Evolutionary conservation across 1,140 invertebrate species (phyloP).

Genomic region (Drosophila pandora): DNA sequence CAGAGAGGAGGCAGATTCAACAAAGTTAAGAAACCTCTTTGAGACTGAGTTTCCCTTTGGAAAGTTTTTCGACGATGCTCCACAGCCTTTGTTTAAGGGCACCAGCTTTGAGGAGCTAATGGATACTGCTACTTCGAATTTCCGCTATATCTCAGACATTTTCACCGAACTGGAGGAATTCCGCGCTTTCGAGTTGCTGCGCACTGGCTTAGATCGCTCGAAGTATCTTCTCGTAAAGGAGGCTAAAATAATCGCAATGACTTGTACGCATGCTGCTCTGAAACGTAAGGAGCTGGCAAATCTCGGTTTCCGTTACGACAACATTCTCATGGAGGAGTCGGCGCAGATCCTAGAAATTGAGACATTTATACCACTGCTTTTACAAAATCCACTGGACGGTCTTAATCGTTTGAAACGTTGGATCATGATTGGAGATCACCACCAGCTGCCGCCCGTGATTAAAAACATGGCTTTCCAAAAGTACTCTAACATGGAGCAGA

Average conservation of each 20-base stretch:
- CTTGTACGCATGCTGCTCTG: conserved; percentile 99
- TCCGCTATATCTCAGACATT: conserved; percentile 96
- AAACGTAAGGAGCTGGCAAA: conserved; percentile 98
- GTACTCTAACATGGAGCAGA: conserved; percentile 99
- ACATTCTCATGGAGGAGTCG: conserved; percentile 99
- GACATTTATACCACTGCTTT: conserved; percentile 98
- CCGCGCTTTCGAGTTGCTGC: conserved; percentile 97
- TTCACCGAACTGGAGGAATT: conserved; percentile 99
- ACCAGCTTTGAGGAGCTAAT: conserved; percentile 93
- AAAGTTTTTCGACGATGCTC: conserved; percentile 95
- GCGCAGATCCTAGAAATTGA: conserved; percentile 99
- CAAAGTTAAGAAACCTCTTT: conserved; percentile 77
- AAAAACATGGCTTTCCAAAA: conserved; percentile 99
- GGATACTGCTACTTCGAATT: conserved; percentile 96
- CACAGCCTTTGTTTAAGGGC: conserved; percentile 95
- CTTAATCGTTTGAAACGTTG: conserved; percentile 98
- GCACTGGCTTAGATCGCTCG: conserved; percentile 97
- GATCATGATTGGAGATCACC: conserved; percentile 99
- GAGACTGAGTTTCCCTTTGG: conserved; percentile 95
- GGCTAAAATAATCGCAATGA: conserved; percentile 99
- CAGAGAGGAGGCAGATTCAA: conserved; percentile 24
- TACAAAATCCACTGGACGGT: conserved; percentile 99
- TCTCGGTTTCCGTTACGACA: conserved; percentile 98
- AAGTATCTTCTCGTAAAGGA: conserved; percentile 99
- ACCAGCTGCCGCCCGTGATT: conserved; percentile 99